Conservation (phyloP, 2,888 invertebrate species). For the Rhimphoctona megacephalus region DNA sequence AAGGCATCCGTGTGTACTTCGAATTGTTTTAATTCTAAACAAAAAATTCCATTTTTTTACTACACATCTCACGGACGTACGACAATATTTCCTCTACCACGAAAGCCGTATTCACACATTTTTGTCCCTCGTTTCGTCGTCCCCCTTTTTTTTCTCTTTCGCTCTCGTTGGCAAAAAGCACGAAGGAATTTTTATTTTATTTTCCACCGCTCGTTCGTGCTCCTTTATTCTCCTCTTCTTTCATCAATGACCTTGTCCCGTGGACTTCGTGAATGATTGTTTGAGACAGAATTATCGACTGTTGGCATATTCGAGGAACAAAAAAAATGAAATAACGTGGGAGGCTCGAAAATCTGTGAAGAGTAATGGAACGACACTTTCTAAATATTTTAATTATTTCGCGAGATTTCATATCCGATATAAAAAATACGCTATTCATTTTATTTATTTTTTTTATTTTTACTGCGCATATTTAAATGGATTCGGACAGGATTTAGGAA, state of each 20-base stretch:
- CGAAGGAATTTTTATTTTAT: constrained; percentile 62
- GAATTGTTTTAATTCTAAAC: constrained; percentile 30
- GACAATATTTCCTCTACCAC: neutral
- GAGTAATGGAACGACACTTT: constrained; percentile 10
- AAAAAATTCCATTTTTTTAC: neutral
- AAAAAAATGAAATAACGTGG: constrained; percentile 3
- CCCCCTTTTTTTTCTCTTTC: neutral
- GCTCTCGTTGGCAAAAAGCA: neutral
- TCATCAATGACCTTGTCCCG: constrained; percentile 19
- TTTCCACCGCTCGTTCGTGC: constrained; percentile 68
- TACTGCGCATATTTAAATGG: neutral
- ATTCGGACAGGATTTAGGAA: no score
- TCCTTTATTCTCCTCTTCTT: constrained; percentile 31
- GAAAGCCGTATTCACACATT: constrained; percentile 24
- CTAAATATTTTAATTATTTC: neutral
- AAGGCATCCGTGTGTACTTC: constrained; percentile 33
- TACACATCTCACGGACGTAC: constrained; percentile 3
- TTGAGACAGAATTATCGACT: constrained; percentile 1
- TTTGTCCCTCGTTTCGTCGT: neutral
- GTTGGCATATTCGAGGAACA: neutral
- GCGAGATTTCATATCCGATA: neutral
- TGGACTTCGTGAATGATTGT: neutral
- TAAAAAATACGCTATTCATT: neutral
- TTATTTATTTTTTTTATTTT: neutral
- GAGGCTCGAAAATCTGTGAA: neutral